Evolutionary conservation across 2,113 vertebrate species (phyloP), one percentile per base, ranked within the genome.

Genomic region (Oostethus manadensis): DNA sequence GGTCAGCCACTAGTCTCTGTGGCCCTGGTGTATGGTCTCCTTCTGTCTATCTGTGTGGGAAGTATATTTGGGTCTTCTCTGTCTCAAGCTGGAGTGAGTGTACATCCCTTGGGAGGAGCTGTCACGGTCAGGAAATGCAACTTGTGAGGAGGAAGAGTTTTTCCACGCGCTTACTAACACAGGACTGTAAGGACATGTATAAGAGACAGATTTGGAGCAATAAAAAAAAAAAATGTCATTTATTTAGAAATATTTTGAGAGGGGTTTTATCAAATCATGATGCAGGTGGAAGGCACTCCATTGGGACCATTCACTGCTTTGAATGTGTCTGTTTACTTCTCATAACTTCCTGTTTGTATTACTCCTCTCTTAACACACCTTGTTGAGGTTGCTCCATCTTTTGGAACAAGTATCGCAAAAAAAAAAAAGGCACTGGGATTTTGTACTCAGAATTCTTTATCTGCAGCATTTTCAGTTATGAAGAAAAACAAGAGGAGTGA

Each of bases 21-120:
- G 65, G 89, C 76, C 74, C 63, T 23, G 54, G 69, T 58, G 58
- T 53, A 51, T 61, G 59, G 75, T 66, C 59, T 56, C 71, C 71
- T 76, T 58, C 77, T 85, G 74, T 50, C 62, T 85, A 73, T 50
- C 61, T 63, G 66, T 85, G 89, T 73, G 57, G 71, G 79, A 71
- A 88, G 84, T 73, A 65, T 60, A 87, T 90, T 84, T 71, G 56
- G 78, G 79, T 83, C 81, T 76, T 84, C 77, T 88, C 86, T 88
- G 74, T 83, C 82, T 86, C 85, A 69, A 86, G 77, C 74, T 86
- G 84, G 92, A 92, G 91, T 90, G 82, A 93, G 80, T 89, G 90
- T 88, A 77, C 59, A 43, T 89, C 91, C 90, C 88, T 62, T 55
- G 90, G 89, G 92, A 89, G 75, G 72, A 88, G 80, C 89, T 91